A percentile compares a stretch with the other conserved stretches of the same genome.
Evolutionary conservation across 2,888 invertebrate species (phyloP).

Genomic region (Chloroclysta siterata): DNA sequence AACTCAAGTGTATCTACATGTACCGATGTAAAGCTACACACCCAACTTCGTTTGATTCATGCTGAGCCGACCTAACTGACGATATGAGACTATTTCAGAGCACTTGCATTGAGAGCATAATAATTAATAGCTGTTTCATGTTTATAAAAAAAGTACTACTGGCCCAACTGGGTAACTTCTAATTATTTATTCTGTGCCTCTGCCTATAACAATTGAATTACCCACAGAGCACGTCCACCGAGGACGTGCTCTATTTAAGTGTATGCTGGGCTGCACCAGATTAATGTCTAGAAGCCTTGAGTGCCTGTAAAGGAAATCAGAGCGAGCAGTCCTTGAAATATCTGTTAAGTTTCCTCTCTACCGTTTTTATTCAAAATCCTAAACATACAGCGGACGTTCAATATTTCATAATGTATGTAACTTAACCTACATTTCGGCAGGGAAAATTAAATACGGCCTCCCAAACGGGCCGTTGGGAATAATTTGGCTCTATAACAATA

Average conservation of each 20-base stretch:
- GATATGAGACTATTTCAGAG: too few relatives aligned
- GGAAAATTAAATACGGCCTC: constrained; percentile 2
- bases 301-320: not conserved
- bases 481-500: constrained; percentile 6
- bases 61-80: too few relatives aligned
- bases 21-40: too few relatives aligned
- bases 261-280: not conserved
- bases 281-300: constrained; percentile 2
- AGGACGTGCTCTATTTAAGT: not conserved
- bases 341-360: constrained; percentile 14
- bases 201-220: too few relatives aligned
- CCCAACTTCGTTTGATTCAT: too few relatives aligned
- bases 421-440: constrained; percentile 20
- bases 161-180: too few relatives aligned
- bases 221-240: not conserved
- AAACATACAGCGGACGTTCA: constrained; percentile 22
- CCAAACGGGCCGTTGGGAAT: constrained; percentile 2
- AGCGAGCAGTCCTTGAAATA: constrained; percentile 17
- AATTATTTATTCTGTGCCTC: too few relatives aligned
- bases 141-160: too few relatives aligned
- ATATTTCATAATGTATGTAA: constrained; percentile 23
- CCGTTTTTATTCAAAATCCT: constrained; percentile 19
- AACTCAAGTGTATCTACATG: too few relatives aligned
- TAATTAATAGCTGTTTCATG: too few relatives aligned
- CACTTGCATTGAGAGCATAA: too few relatives aligned